Evolutionary conservation across 2,888 invertebrate species (phyloP).

Genomic region (Sipha maydis): DNA sequence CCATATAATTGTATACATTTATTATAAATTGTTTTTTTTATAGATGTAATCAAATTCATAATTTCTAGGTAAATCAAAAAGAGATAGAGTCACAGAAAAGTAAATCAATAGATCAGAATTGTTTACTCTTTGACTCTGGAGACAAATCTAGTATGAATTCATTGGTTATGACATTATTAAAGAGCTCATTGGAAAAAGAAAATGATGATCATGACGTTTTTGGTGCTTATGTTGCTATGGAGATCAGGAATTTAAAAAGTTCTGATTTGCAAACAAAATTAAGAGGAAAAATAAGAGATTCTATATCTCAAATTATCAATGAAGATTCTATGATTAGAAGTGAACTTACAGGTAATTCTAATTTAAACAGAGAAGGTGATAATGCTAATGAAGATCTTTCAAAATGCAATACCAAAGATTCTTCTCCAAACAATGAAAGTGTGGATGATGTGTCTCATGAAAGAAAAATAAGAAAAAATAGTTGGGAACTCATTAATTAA

Average conservation of each 20-base stretch:
- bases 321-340: background rate
- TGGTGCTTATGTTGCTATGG: conserved; percentile 53
- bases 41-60: background rate
- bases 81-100: background rate
- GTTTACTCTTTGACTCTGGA: background rate
- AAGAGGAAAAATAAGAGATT: conserved; percentile 46
- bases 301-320: conserved; percentile 6
- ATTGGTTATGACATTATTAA: conserved; percentile 30
- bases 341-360: background rate
- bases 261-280: conserved; percentile 25
- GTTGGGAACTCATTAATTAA: conserved; percentile 23
- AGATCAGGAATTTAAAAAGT: conserved; percentile 44
- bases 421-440: background rate
- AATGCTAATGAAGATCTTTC: background rate
- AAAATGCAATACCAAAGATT: background rate
- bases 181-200: conserved; percentile 28
- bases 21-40: background rate
- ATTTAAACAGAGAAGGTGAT: background rate
- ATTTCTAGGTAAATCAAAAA: conserved; percentile 32
- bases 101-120: background rate
- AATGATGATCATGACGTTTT: conserved; percentile 46
- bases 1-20: too few relatives aligned
- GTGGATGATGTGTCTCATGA: background rate
- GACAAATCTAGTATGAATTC: conserved; percentile 16
- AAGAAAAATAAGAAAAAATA: background rate